These are phyloP conservation scores for Mirza zaza DNA, from an alignment of 2,113 vertebrate species.

Conservation along the genomic window DNA sequence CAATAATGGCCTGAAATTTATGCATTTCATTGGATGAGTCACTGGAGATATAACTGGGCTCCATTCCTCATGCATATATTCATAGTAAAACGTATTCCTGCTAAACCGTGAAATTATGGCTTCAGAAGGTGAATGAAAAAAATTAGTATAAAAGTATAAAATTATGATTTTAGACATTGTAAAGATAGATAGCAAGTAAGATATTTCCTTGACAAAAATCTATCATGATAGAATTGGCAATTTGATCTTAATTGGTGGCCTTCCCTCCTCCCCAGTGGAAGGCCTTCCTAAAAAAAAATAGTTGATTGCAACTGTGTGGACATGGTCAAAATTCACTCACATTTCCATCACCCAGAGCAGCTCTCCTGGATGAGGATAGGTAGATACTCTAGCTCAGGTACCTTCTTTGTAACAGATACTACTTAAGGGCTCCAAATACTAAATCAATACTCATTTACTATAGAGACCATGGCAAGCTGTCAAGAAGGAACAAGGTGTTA, in stretches of 20 bases:
- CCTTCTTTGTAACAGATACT: not conserved
- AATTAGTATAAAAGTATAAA: conserved; percentile 7
- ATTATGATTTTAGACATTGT: conserved; percentile 35
- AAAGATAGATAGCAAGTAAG: not conserved
- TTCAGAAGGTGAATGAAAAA: conserved; percentile 4
- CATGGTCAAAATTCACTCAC: not conserved
- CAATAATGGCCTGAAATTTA: not conserved
- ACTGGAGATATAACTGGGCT: not conserved
- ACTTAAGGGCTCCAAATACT: not conserved
- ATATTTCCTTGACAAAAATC: conserved; percentile 8
- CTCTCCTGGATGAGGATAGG: not conserved
- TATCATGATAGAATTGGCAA: not conserved
- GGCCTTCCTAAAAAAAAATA: not conserved
- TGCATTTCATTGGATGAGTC: conserved; percentile 18
- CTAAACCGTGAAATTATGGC: not conserved
- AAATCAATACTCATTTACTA: conserved; percentile 20
- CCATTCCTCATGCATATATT: conserved; percentile 34
- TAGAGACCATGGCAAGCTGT: not conserved
- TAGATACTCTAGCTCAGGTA: not conserved
- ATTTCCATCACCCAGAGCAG: not conserved
- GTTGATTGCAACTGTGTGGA: not conserved
- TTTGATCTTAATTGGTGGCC: not conserved
- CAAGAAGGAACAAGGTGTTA: conserved; percentile 22
- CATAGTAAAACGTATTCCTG: not conserved
- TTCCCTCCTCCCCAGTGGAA: not conserved